Conservation (phyloP, 2,888 invertebrate species). For the Hetaerina titia region DNA sequence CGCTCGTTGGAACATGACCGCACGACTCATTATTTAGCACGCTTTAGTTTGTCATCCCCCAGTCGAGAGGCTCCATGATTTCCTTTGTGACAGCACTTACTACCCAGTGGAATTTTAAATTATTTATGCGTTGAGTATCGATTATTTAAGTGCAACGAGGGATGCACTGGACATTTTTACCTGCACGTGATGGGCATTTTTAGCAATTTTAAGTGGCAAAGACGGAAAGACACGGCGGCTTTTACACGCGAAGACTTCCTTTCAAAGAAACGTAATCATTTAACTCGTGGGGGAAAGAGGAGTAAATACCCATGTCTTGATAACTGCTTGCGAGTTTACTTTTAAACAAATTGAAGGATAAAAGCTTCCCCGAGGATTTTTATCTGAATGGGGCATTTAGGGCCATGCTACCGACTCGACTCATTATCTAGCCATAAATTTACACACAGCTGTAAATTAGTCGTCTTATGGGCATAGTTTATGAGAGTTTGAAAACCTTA, state of each 20-base stretch:
- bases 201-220: not conserved
- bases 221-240: not conserved
- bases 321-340: not conserved
- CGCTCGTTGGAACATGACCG: too few relatives aligned
- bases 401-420: constrained; percentile 27
- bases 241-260: not conserved
- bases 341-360: constrained; percentile 10
- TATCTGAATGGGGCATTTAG: constrained; percentile 19
- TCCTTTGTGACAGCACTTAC: not conserved
- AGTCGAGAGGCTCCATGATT: not conserved
- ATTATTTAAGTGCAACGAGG: not conserved
- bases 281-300: not conserved
- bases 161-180: not conserved
- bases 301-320: not conserved
- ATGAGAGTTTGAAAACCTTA: constrained; percentile 47
- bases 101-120: not conserved
- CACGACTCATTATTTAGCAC: too few relatives aligned
- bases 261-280: constrained; percentile 5
- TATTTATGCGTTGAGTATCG: not conserved
- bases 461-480: constrained; percentile 10
- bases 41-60: not conserved
- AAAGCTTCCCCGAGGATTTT: not conserved
- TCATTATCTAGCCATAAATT: constrained; percentile 40
- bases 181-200: not conserved
- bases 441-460: constrained; percentile 24